Percentiles rank a stretch among this genome's conserved stretches.
These are phyloP conservation scores for Mesorhabditis spiculigera DNA, from an alignment of 2,888 invertebrate genomes.

Conservation along the genomic window DNA sequence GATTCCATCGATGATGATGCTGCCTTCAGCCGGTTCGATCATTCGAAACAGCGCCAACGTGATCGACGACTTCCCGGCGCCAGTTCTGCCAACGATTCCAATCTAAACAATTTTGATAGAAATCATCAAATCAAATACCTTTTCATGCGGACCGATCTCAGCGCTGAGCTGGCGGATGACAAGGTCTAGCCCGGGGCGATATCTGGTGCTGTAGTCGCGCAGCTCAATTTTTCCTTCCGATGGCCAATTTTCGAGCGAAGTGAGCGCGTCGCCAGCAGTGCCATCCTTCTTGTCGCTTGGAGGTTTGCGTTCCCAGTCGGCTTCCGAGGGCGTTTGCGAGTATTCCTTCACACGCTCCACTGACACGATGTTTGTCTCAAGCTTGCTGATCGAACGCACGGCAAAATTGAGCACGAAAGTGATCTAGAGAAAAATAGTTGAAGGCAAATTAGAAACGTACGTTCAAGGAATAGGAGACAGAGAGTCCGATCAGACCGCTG, in stretches of 20 bases:
- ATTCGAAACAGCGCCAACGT: conserved; percentile 58
- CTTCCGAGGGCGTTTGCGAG: conserved; percentile 46
- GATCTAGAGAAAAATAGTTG: conserved; percentile 66
- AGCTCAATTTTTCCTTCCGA: conserved; percentile 76
- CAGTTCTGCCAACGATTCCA: background rate
- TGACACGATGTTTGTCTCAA: conserved; percentile 94
- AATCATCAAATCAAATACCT: conserved; percentile 59
- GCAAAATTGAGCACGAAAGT: conserved; percentile 94
- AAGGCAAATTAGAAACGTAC: conserved; percentile 22
- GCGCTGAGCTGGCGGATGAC: conserved; percentile 66
- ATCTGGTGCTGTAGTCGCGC: conserved; percentile 77
- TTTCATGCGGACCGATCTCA: conserved; percentile 65
- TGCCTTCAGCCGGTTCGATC: conserved; percentile 54
- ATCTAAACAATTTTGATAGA: background rate
- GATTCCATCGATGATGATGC: conserved; percentile 53
- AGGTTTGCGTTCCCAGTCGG: background rate
- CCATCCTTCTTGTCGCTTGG: too few species aligned
- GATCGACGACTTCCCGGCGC: conserved; percentile 52
- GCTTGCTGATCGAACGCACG: conserved; percentile 90
- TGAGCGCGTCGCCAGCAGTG: conserved; percentile 56
- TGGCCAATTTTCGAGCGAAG: conserved; percentile 76
- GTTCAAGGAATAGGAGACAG: conserved; percentile 63
- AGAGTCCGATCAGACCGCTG: conserved; percentile 65
- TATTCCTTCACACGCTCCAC: conserved; percentile 73
- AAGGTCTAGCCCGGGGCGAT: conserved; percentile 73